Conservation (phyloP, 2,888 invertebrate species). For the Lissonota sp. region DNA sequence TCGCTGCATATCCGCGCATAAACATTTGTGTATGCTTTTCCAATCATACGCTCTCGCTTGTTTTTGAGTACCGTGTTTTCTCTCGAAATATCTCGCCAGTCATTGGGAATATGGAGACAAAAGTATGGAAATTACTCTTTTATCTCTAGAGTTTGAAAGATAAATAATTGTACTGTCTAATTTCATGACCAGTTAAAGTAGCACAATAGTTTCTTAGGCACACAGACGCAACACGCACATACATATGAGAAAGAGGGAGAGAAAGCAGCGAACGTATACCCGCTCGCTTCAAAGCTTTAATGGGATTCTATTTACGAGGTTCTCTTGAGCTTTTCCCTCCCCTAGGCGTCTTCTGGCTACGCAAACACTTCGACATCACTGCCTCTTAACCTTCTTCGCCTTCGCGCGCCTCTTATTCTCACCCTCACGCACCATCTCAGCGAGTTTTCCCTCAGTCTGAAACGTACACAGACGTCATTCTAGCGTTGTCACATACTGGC, state of each 20-base stretch:
- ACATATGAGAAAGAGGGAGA: conserved; percentile 33
- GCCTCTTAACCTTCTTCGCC: conserved; percentile 63
- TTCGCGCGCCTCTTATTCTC: conserved; percentile 28
- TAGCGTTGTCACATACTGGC: conserved; percentile 50
- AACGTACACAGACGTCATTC: conserved; percentile 21
- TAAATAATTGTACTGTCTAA: background rate
- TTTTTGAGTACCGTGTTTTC: too few relatives aligned
- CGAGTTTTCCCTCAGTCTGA: conserved; percentile 24
- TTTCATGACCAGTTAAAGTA: background rate
- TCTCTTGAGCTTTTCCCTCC: conserved; percentile 72
- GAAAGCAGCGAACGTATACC: conserved; percentile 69
- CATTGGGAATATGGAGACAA: too few relatives aligned
- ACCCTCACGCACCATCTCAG: conserved; percentile 41
- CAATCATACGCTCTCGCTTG: too few relatives aligned
- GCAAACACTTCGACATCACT: conserved; percentile 77
- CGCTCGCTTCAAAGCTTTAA: conserved; percentile 80
- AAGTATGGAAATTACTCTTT: too few relatives aligned
- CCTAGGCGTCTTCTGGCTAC: conserved; percentile 71
- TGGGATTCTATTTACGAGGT: conserved; percentile 82
- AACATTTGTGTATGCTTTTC: too few relatives aligned
- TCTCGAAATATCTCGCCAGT: too few relatives aligned
- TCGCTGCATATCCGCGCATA: too few relatives aligned
- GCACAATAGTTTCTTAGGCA: background rate
- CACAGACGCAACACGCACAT: background rate
- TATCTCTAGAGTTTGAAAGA: too few relatives aligned